Evolutionary conservation across 2,113 vertebrate species (phyloP).

Genomic region (Gymnorhina tibicen): DNA sequence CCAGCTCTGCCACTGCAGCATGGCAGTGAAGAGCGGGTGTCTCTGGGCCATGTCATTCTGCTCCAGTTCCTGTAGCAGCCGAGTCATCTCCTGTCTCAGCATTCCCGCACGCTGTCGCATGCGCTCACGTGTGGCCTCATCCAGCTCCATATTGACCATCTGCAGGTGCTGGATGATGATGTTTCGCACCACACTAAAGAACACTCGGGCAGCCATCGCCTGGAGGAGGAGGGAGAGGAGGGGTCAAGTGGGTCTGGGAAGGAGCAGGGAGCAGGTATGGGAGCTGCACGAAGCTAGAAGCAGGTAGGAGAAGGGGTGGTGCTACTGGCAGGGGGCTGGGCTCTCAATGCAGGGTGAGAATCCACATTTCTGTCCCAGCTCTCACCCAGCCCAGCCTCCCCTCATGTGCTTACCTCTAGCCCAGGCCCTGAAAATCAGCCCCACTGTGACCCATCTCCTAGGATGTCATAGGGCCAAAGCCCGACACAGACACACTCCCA

Average conservation of each 20-base stretch:
- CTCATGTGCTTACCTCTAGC: accelerated
- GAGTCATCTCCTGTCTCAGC: not conserved
- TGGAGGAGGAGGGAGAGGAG: not conserved
- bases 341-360: not conserved
- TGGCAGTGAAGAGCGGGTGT: not conserved
- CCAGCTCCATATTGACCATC: not conserved
- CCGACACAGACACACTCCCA: not conserved
- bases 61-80: not conserved
- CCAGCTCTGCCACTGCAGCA: not conserved
- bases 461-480: not conserved
- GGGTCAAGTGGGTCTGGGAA: not conserved
- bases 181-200: not conserved
- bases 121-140: not conserved
- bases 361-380: not conserved
- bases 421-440: not conserved
- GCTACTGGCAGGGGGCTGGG: not conserved
- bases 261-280: not conserved
- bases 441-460: not conserved
- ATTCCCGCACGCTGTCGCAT: not conserved
- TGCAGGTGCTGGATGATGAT: not conserved
- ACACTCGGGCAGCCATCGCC: not conserved
- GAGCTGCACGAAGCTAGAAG: not conserved
- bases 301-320: not conserved
- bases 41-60: not conserved
- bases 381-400: not conserved